Conservation (phyloP, 2,797 vertebrate genomes). For the Atherinosoma microstoma region DNA sequence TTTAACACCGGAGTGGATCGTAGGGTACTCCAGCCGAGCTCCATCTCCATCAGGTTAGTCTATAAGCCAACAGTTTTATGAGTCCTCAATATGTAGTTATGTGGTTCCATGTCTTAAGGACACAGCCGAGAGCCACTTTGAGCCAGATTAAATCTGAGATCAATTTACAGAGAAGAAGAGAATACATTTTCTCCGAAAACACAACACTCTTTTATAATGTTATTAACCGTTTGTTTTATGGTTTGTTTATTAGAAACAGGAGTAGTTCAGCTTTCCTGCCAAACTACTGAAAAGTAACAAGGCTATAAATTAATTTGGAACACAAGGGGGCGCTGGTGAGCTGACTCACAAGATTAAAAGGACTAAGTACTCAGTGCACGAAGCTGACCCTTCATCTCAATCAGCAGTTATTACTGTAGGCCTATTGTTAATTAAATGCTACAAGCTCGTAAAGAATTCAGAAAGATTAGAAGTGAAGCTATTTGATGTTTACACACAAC, state of each 20-base stretch:
- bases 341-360: background rate
- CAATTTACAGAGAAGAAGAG: too few relatives aligned
- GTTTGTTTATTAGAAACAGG: background rate
- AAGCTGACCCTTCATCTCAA: background rate
- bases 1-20: too few relatives aligned
- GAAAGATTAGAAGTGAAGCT: background rate
- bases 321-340: slow-evolving; percentile 61
- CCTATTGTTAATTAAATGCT: too few relatives aligned
- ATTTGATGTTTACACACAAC: background rate
- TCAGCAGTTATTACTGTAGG: background rate
- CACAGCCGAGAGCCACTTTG: background rate
- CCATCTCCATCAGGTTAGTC: too few relatives aligned
- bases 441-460: too few relatives aligned
- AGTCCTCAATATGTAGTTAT: background rate
- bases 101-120: too few relatives aligned
- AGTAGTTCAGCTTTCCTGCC: background rate
- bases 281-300: background rate
- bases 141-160: too few relatives aligned
- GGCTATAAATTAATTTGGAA: background rate
- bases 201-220: too few relatives aligned
- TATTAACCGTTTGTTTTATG: too few relatives aligned
- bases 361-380: background rate
- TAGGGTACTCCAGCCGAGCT: too few relatives aligned
- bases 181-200: too few relatives aligned
- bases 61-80: background rate